Base-by-base conservation (phyloP, 2,113 vertebrate genomes). In the Cygnus atratus region DNA sequence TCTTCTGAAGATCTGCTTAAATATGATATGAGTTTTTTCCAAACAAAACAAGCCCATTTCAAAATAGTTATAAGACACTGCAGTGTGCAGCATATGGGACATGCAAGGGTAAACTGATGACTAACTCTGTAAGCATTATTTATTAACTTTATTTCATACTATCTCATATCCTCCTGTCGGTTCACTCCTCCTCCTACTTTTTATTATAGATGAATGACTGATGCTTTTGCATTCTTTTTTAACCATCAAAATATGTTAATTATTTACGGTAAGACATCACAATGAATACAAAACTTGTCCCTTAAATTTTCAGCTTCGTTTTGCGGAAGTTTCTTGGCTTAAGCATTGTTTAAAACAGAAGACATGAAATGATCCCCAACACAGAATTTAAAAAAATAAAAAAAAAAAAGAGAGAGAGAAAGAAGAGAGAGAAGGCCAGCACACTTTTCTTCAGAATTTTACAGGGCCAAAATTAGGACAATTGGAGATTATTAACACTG, bases 91-190 rank as follows among this genome's bases (percentile, higher is more conserved):
- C 31, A 50, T 55, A 92, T 48, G 29, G 73, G 37, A 75, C 61
- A 46, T 68, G 66, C 37, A 93, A 62, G 16, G 17, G 26, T 88
- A 87, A 94, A 90, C 61, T 82, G 89, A 92, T 96, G 94, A 96
- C 88, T 92, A 92, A 92, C n/a, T 20, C 26, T 75, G 9, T 19
- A 72, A 35, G 20, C 90, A 94, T 96, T 97, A 90, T 78, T 96
- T 96, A 87, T 88, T 88, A 94, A 84, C 88, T 81, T 93, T 78
- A 93, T 87, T 93, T 95, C 90, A 57, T 72, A 78, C 39, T 74
- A 80, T 84, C 87, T 90, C 73, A 93, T 92, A 96, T 92, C 79
- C 72, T 96, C 26, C 70, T 95, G 92, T 95, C 88, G 93, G 24
- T 22, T 82, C 62, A 91, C 52, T 92, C 25, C 46, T 83, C 79